These are phyloP conservation scores for Enteromius viviparus DNA, from an alignment of 2,797 vertebrate genomes.

Conservation along the genomic window DNA sequence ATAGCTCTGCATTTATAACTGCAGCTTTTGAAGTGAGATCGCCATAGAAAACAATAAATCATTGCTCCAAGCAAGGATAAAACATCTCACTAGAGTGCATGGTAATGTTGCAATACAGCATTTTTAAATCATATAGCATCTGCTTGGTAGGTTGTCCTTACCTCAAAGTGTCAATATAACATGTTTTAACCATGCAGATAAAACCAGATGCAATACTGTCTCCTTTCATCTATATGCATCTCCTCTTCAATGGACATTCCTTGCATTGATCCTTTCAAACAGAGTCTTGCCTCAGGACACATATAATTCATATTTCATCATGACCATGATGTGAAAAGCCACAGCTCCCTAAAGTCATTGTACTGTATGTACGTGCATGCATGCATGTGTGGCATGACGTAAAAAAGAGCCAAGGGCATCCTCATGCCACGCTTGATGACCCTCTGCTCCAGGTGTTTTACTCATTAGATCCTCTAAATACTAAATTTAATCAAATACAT, in stretches of 20 bases:
- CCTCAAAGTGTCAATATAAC: not conserved
- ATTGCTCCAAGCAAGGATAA: not conserved
- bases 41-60: not conserved
- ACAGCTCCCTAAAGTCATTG: not conserved
- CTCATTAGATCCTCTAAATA: not conserved
- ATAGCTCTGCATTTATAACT: not conserved
- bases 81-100: not conserved
- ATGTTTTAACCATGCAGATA: not conserved
- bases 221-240: not conserved
- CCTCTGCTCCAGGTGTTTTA: constrained; percentile 14
- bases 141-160: not conserved
- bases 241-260: not conserved
- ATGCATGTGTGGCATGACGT: not conserved
- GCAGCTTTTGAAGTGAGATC: not conserved
- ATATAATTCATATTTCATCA: constrained; percentile 23
- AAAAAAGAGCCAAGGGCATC: not conserved
- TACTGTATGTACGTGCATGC: not conserved
- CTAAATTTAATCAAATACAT: constrained; percentile 9
- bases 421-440: constrained; percentile 17
- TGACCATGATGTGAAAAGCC: not conserved
- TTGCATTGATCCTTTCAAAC: constrained; percentile 6
- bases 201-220: not conserved
- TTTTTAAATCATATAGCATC: not conserved
- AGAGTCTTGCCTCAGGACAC: constrained; percentile 1
- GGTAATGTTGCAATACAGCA: not conserved